phyloP scores from a whole-genome alignment of 1,140 invertebrate species.

The Caenorhabditis latens region DNA sequence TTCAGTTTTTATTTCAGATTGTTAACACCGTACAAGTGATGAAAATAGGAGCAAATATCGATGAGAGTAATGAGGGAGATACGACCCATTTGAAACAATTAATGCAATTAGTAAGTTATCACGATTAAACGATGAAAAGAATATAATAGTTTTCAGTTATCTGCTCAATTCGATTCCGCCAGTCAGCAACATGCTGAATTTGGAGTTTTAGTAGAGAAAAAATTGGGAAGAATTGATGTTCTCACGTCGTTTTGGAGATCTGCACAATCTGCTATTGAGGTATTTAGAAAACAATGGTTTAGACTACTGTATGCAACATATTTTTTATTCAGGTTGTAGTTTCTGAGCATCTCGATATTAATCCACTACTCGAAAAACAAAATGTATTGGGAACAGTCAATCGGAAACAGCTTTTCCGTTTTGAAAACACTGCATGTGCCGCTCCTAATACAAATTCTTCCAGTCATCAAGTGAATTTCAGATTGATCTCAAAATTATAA shows the following conservation, averaged over 20 bases:
- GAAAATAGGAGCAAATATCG: constrained; percentile 55
- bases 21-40: constrained; percentile 65
- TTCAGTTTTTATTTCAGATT: constrained; percentile 17
- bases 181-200: constrained; percentile 54
- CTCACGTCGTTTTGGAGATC: constrained; percentile 70
- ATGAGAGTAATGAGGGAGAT: constrained; percentile 58
- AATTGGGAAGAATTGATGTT: constrained; percentile 44
- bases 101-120: constrained; percentile 60
- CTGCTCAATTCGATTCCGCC: constrained; percentile 58
- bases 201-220: constrained; percentile 34
- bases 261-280: constrained; percentile 67
- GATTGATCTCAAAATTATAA: constrained; percentile 8
- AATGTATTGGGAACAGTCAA: constrained; percentile 41
- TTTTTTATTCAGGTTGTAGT: constrained; percentile 60
- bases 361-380: constrained; percentile 61
- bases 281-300: not conserved
- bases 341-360: constrained; percentile 73
- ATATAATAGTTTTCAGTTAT: constrained; percentile 40
- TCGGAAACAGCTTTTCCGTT: constrained; percentile 69
- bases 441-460: constrained; percentile 63
- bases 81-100: constrained; percentile 61
- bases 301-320: no score
- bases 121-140: not conserved
- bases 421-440: constrained; percentile 70
- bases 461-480: constrained; percentile 61